Base-by-base conservation (phyloP, 2,888 invertebrate species). In the Caenorhabditis angaria region DNA sequence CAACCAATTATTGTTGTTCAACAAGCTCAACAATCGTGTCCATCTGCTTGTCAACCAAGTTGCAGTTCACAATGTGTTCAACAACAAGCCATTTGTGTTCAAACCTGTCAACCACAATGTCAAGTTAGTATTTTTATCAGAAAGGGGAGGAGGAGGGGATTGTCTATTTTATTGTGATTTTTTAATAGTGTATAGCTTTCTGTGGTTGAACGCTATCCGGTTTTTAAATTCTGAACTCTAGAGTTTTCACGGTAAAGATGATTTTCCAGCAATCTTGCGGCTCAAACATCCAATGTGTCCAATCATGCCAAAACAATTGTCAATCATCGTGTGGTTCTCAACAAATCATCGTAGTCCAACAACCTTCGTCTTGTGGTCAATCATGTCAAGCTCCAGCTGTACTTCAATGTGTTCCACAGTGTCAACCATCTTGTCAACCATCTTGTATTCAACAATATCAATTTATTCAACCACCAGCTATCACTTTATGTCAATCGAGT, bases 371-470 rank as follows among this genome's bases (percentile, higher is more conserved):
- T 14, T 83, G 83, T 61, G 82, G 82, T 48, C 79, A 75, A 55
- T 58, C 82, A 22, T 84, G 84, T 66, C 80, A 81, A 83, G 82
- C 84, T 29, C 78, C 67, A 56, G 68, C 78, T 14, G 76, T 76
- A 1, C 65, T 82, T 50, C 82, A 83, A 66, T 84, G 83, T 65
- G 78, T 76, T 24, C 83, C 84, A 20, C 83, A 83, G 61, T 84
- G 83, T 59, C 82, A 82, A 56, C 83, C 82, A 28, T 68, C 76
- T 32, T 84, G 84, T 61, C 74, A 76, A 61, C 83, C 81, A 25
- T 63, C 77, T 3, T 83, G 83, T 71, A 75, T 70, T 58, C 61
- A 62, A 27, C 79, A 82, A 61, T 70, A 69, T 24, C 76, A 78
- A 68, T 75, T 67, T 51, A 58, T 69, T n/a, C 82, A 80, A 55